Evolutionary conservation across 2,888 invertebrate species (phyloP), one percentile per base, ranked within the genome.

Genomic region (Pharmacophagus antenor): DNA sequence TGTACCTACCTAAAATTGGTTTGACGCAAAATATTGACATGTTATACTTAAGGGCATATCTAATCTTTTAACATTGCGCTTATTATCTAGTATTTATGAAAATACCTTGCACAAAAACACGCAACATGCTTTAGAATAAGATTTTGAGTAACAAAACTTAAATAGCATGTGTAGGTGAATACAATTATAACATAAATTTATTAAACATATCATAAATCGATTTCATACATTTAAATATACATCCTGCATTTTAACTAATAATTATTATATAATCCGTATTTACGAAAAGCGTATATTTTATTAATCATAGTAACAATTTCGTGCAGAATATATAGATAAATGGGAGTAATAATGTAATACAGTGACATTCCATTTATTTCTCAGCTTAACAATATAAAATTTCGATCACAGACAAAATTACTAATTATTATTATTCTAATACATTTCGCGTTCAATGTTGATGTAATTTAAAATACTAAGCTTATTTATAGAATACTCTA

Each of bases 381-480:
- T 78, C 84, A 84, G 87, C 88, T 85, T 88, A 89, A 83, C 79
- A 82, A 87, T 88, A 88, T 84, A 86, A 84, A 84, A 85, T 86
- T 87, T 88, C 74, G 86, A 89, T 89, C 89, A 89, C 89, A 89
- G 88, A 88, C 84, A 88, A 86, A 88, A 88, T 88, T 86, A 88
- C 87, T 85, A 71, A 69, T 67, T 65, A 69, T 67, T 62, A 61
- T 69, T 67, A 67, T 83, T 80, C 82, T 80, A 81, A 82, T 82
- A 80, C 84, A 70, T 77, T 78, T 78, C 72, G 83, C 87, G 83
- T 81, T 71, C 76, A 66, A 81, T 80, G 77, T 79, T 80, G 75
- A 82, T 81, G 77, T 82, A 84, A 80, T 86, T 86, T 80, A 85
- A 86, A 85, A 86, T 81, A 84, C 83, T 84, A 82, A 85, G 83